Conservation (phyloP, 2,797 vertebrate genomes). For the Podargus strigoides region DNA sequence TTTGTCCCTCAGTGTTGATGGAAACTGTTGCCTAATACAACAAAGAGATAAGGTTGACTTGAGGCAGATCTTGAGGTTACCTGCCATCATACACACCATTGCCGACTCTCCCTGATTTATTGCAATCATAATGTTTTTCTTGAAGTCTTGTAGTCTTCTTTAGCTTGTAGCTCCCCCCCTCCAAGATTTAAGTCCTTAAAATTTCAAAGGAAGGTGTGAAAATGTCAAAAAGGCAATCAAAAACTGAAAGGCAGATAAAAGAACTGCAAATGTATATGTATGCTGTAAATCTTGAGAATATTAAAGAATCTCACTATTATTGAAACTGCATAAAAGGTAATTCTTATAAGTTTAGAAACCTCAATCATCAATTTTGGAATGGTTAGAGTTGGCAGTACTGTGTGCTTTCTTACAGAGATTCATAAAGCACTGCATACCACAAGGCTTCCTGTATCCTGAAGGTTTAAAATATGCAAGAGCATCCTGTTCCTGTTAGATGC, state of each 20-base stretch:
- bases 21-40: background rate
- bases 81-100: fast-evolving
- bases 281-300: background rate
- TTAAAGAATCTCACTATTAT: background rate
- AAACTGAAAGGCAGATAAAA: background rate
- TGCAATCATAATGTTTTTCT: background rate
- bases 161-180: background rate
- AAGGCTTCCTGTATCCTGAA: background rate
- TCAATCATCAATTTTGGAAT: background rate
- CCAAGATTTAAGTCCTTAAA: background rate
- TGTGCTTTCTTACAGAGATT: background rate
- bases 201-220: background rate
- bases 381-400: background rate
- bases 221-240: background rate
- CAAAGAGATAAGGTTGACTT: background rate
- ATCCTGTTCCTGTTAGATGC: conserved; percentile 6
- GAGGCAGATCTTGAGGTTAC: background rate
- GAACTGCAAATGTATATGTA: background rate
- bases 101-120: background rate
- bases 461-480: background rate
- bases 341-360: background rate
- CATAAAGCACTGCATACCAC: background rate
- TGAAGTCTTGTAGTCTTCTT: background rate
- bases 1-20: background rate
- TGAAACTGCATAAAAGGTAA: background rate